Base-by-base conservation (phyloP, 2,797 vertebrate species). In the Pempheris klunzingeri region DNA sequence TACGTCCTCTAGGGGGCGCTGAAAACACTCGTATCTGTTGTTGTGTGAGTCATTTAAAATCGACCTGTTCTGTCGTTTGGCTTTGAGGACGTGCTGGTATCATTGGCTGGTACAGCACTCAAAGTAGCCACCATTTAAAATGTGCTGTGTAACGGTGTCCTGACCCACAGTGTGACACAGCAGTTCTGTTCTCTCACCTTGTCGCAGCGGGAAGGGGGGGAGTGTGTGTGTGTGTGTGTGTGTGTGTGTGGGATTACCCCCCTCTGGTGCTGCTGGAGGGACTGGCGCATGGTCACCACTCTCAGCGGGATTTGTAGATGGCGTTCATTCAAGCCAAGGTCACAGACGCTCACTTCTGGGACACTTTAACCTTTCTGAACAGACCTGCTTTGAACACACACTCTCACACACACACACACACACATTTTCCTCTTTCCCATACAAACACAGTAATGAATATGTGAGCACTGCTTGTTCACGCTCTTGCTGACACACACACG, bases 71-170 rank as follows among this genome's bases (percentile, higher is more conserved):
- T n/a, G n/a, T n/a, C n/a, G n/a, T n/a, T n/a, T n/a, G n/a, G n/a
- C n/a, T n/a, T n/a, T n/a, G n/a, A n/a, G n/a, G n/a, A n/a, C n/a
- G n/a, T n/a, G n/a, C n/a, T n/a, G n/a, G n/a, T 52, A 13, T 66
- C 32, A 38, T 22, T 49, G 44, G 24, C 73, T 80, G 50, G 65
- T 57, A 15, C 26, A 47, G 43, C 68, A 4, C 38, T 74, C 36
- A 74, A 78, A 50, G 70, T 69, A 54, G 67, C 64, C 39, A 26
- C 36, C 52, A 38, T 64, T 57, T 71, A 30, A 28, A 55, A 86
- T 87, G 14, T 86, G 87, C 87, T 88, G 77, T 65, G 77, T 86
- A 64, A 90, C 79, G 36, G 55, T 68, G 54, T 75, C 74, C 79
- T 72, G 66, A 83, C 69, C 78, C 44, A 32, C 61, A 34, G 61